A percentile compares a stretch with the other conserved stretches of the same genome.
These are phyloP conservation scores for Papilio polytes DNA, from an alignment of 1,140 invertebrate species.

Conservation along the genomic window DNA sequence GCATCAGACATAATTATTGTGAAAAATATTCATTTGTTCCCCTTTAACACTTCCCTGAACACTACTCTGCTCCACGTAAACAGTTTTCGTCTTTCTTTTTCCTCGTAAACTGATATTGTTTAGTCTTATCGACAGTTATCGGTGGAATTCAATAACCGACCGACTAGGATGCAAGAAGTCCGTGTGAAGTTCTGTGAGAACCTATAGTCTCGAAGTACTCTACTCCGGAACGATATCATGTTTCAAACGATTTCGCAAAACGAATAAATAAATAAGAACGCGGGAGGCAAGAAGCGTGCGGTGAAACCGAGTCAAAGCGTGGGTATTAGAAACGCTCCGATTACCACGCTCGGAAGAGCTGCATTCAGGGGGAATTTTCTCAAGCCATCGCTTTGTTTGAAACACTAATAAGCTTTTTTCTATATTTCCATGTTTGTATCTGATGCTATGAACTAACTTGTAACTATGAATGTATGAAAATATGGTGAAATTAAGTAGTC, in stretches of 20 bases:
- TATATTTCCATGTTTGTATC: neutral
- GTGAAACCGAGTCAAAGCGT: constrained; percentile 82
- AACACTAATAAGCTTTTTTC: constrained; percentile 7
- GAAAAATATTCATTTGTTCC: constrained; percentile 81
- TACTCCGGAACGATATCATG: constrained; percentile 79
- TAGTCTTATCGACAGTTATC: constrained; percentile 59
- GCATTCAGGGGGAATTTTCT: constrained; percentile 42
- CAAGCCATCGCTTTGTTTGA: constrained; percentile 27
- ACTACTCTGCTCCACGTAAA: constrained; percentile 57
- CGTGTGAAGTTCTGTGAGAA: constrained; percentile 80
- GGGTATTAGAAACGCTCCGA: constrained; percentile 83
- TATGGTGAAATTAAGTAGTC: neutral
- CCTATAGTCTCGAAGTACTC: constrained; percentile 63
- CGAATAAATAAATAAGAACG: constrained; percentile 81
- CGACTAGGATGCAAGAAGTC: constrained; percentile 64
- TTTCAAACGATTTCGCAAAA: constrained; percentile 83
- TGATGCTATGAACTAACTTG: no score
- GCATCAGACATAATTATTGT: constrained; percentile 75
- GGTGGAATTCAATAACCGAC: constrained; percentile 75
- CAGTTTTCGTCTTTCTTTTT: constrained; percentile 37
- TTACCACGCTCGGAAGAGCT: constrained; percentile 72
- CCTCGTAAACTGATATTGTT: constrained; percentile 58
- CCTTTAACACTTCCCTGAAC: constrained; percentile 68
- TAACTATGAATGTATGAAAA: neutral
- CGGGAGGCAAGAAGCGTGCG: constrained; percentile 80